These are phyloP conservation scores for Strix uralensis DNA, from an alignment of 2,113 vertebrate genomes.

Conservation along the genomic window DNA sequence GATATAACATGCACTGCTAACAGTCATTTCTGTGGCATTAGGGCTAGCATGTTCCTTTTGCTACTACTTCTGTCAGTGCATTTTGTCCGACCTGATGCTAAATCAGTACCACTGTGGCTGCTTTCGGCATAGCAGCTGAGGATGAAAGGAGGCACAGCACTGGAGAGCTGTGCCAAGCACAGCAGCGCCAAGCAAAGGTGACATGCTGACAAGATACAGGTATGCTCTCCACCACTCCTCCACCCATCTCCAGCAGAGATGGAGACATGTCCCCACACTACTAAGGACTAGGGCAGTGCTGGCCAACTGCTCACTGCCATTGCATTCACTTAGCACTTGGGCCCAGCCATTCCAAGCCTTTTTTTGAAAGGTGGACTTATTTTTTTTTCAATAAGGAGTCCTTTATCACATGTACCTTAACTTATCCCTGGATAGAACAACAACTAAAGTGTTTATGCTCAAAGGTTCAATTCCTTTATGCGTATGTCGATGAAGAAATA, in stretches of 20 bases:
- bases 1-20: not conserved
- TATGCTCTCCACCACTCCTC: not conserved
- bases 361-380: not conserved
- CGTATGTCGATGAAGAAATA: not conserved
- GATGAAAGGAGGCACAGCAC: not conserved
- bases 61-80: not conserved
- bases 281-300: not conserved
- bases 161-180: not conserved
- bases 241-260: not conserved
- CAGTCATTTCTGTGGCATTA: not conserved
- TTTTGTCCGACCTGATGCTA: not conserved
- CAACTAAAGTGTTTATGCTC: not conserved
- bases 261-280: not conserved
- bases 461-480: not conserved
- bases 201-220: not conserved
- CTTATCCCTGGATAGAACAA: not conserved
- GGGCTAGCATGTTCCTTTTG: not conserved
- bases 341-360: not conserved
- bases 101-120: rapidly evolving
- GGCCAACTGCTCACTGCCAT: not conserved
- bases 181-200: not conserved
- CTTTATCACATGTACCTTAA: not conserved
- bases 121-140: not conserved
- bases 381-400: not conserved
- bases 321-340: not conserved